Base-by-base conservation (phyloP, 2,113 vertebrate species). In the Dipodomys stephensi region DNA sequence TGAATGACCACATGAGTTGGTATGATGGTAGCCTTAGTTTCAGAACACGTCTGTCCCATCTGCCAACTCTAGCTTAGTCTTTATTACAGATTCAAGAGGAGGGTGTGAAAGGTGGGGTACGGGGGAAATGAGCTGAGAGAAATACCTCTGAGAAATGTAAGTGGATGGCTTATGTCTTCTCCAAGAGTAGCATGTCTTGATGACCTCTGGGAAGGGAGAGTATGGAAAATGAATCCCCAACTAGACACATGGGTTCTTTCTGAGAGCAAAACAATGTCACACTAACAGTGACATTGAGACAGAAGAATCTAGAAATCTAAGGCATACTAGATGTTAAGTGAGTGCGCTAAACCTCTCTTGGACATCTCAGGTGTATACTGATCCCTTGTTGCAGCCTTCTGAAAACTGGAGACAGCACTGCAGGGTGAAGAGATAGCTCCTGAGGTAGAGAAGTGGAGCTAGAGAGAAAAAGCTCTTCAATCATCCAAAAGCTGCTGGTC, bases 1-100 rank as follows among this genome's bases (percentile, higher is more conserved):
- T 28, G 16, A 71, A 81, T 84, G 46, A 72, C 64, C 62, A 32
- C 12, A 27, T 32, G 25, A 27, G 7, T 25, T 91, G 23, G 22
- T 83, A 9, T 49, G 72, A 87, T 71, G 62, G 32, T 81, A 53
- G 78, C 23, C 60, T 93, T 82, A 88, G 76, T 79, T 83, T 74
- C 19, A 83, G 77, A 85, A 32, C 12, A 44, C 49, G 27, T 67
- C 91, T 27, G 39, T 49, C 39, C 3, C 30, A 67, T 32, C 18
- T 67, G 30, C 13, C 22, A 88, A 57, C 60, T 80, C 39, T 28
- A 6, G 22, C 44, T 69, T 87, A 57, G 30, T 92, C 30, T 93
- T 81, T n/a, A 76, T 7, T 32, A 44, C 25, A 15, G 3, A 27
- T 16, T 32, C 53, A 87, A 27, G 19, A 20, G 93, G 23, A 49